These are phyloP conservation scores for Nesidiocoris tenuis DNA, from an alignment of 2,888 invertebrate genomes.

Conservation along the genomic window DNA sequence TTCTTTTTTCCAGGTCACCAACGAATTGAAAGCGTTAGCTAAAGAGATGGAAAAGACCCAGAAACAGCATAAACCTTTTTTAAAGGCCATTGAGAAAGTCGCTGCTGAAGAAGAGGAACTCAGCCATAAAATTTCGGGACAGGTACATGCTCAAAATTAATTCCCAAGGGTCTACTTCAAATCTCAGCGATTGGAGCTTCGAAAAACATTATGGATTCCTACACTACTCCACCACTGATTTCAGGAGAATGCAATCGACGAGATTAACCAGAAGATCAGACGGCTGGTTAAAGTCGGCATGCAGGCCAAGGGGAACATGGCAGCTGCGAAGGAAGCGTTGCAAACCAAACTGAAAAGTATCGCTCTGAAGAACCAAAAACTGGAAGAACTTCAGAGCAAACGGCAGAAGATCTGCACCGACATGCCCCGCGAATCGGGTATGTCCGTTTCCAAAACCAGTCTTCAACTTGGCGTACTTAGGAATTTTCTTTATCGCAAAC, in stretches of 20 bases:
- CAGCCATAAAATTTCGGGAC: conserved; percentile 51
- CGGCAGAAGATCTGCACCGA: background rate
- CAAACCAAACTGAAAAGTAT: conserved; percentile 57
- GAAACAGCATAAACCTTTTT: conserved; percentile 57
- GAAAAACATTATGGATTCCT: too few relatives aligned
- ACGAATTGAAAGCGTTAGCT: conserved; percentile 32
- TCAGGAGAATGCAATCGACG: conserved; percentile 21
- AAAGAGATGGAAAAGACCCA: conserved; percentile 47
- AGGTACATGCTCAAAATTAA: too few relatives aligned
- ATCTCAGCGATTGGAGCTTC: too few relatives aligned
- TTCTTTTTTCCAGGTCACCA: conserved; percentile 34
- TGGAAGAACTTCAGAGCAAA: conserved; percentile 35
- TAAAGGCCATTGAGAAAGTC: conserved; percentile 56
- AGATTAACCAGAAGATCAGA: conserved; percentile 23
- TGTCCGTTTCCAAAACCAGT: too few relatives aligned
- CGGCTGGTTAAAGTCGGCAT: background rate
- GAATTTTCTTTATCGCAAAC: too few relatives aligned
- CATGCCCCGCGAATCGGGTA: conserved; percentile 23
- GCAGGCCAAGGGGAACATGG: conserved; percentile 33
- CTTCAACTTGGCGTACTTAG: too few relatives aligned
- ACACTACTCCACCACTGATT: too few relatives aligned
- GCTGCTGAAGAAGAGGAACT: conserved; percentile 43
- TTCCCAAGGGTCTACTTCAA: too few relatives aligned
- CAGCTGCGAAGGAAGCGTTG: conserved; percentile 56
- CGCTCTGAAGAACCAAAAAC: conserved; percentile 54